Evolutionary conservation across 2,888 invertebrate genomes (phyloP).

Genomic region (Ferrisia virgata): DNA sequence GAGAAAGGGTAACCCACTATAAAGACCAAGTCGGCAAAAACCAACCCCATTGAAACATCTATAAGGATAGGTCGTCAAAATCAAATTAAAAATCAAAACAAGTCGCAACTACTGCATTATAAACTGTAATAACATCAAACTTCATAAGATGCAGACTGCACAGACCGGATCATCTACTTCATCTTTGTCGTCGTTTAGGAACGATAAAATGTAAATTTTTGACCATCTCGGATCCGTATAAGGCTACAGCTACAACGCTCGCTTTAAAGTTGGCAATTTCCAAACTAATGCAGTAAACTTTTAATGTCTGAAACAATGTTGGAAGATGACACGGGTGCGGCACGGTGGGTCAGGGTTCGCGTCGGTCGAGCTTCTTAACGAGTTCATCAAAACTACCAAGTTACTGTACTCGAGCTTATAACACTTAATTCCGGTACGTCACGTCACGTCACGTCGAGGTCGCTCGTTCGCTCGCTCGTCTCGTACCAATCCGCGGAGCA

Average conservation of each 20-base stretch:
- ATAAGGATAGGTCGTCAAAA: background rate
- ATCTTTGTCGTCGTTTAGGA: background rate
- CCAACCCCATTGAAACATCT: background rate
- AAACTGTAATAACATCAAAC: too few relatives aligned
- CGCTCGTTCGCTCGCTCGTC: too few relatives aligned
- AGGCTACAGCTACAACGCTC: too few relatives aligned
- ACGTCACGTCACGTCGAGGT: too few relatives aligned
- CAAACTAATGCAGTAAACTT: background rate
- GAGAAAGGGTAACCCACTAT: background rate
- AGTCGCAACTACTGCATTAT: too few relatives aligned
- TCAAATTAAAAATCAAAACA: background rate
- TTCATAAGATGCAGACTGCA: too few relatives aligned
- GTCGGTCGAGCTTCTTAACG: background rate
- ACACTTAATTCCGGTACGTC: background rate
- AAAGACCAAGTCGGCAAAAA: background rate
- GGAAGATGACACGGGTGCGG: background rate
- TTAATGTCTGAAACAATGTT: background rate
- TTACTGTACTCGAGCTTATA: constrained; percentile 1
- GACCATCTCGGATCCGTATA: background rate
- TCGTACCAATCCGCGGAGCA: background rate
- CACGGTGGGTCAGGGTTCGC: too few relatives aligned
- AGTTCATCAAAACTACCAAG: background rate
- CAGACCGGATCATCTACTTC: too few relatives aligned
- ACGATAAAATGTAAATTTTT: background rate
- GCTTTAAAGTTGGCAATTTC: background rate